Evolutionary conservation across 2,888 invertebrate genomes (phyloP).

Genomic region (Yponomeuta evonymella): DNA sequence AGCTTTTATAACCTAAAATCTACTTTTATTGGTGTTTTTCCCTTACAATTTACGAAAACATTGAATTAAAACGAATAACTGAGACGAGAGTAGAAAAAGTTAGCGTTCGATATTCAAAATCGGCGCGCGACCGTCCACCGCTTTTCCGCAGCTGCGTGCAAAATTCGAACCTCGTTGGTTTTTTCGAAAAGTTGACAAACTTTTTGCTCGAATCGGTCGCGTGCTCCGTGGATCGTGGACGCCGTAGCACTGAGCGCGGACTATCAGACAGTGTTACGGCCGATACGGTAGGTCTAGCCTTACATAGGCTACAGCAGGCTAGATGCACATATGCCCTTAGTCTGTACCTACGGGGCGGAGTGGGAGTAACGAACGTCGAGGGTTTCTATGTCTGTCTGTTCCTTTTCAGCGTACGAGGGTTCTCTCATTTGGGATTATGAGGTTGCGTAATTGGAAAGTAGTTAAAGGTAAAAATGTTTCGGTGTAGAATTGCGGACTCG

Average conservation of each 20-base stretch:
- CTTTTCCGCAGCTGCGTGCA: neutral
- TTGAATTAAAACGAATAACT: neutral
- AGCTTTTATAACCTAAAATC: conserved; percentile 29
- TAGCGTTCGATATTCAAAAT: conserved; percentile 22
- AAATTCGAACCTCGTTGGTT: neutral
- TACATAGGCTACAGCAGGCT: conserved; percentile 33
- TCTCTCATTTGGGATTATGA: neutral
- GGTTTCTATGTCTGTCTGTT: conserved; percentile 1
- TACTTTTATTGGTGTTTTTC: conserved; percentile 14
- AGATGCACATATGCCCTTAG: conserved; percentile 21
- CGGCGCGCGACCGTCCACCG: neutral
- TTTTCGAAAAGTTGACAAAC: conserved; percentile 20
- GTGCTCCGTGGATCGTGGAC: conserved; percentile 55
- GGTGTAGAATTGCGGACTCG: no score
- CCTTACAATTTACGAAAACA: conserved; percentile 13
- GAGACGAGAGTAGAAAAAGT: conserved; percentile 14
- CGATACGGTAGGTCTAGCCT: conserved; percentile 61
- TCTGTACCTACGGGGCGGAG: conserved; percentile 11
- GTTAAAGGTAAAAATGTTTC: neutral
- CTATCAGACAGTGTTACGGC: conserved; percentile 54
- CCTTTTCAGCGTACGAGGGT: neutral
- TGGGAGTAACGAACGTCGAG: conserved; percentile 9
- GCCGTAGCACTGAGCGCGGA: conserved; percentile 53
- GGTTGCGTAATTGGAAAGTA: neutral
- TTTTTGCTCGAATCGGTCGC: conserved; percentile 29